phyloP scores from a whole-genome alignment of 1,140 invertebrate species.

The Palaemon carinicauda region DNA sequence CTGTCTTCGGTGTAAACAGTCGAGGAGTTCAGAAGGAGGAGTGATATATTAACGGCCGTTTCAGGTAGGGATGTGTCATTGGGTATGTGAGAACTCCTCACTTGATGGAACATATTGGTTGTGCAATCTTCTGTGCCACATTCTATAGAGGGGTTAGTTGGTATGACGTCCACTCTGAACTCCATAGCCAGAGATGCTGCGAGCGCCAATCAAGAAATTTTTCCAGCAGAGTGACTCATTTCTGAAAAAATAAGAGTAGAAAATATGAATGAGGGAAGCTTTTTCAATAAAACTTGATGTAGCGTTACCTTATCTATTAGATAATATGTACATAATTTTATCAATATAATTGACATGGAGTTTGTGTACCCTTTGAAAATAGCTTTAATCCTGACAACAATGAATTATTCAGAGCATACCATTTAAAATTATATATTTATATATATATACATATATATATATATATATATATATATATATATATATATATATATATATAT shows the following conservation, averaged over 20 bases:
- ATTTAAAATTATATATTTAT: too few relatives aligned
- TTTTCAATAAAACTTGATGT: not conserved
- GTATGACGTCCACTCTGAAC: not conserved
- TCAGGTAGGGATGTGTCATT: not conserved
- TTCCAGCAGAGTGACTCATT: not conserved
- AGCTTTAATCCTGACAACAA: too few relatives aligned
- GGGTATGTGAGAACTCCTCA: not conserved
- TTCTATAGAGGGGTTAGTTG: not conserved
- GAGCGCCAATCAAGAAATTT: not conserved
- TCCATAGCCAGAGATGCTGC: not conserved
- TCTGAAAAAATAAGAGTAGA: not conserved
- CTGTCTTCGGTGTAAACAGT: not conserved
- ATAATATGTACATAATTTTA: too few relatives aligned
- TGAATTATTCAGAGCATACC: too few relatives aligned
- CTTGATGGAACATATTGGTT: not conserved
- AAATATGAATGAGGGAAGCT: too few relatives aligned
- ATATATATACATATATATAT: too few relatives aligned
- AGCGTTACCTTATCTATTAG: too few relatives aligned
- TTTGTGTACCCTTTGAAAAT: too few relatives aligned
- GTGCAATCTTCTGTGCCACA: not conserved
- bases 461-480: too few relatives aligned
- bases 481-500: too few relatives aligned
- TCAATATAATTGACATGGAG: too few relatives aligned
- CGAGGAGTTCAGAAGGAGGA: not conserved
- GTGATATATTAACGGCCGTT: not conserved